These are phyloP conservation scores for Motacilla alba DNA, from an alignment of 2,113 vertebrate genomes.

Conservation along the genomic window DNA sequence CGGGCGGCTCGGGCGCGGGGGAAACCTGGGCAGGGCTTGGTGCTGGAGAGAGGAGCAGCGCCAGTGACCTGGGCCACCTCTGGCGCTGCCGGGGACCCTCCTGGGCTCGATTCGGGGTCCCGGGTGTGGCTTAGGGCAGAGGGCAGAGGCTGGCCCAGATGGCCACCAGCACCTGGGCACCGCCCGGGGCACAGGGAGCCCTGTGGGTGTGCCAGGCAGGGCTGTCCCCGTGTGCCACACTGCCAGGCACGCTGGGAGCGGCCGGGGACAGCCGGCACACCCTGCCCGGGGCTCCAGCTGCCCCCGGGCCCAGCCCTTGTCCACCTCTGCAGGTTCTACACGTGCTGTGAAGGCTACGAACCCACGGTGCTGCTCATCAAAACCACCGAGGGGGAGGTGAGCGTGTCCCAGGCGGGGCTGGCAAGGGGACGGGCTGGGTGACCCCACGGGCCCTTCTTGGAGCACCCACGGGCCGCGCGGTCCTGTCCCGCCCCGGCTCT, in stretches of 20 bases:
- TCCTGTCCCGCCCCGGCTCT: background rate
- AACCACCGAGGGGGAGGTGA: background rate
- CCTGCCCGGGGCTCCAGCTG: background rate
- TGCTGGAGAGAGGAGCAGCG: background rate
- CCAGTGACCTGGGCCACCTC: background rate
- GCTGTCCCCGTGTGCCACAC: background rate
- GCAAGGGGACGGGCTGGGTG: background rate
- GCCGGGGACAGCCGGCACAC: background rate
- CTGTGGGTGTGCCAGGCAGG: background rate
- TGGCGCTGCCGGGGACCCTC: background rate
- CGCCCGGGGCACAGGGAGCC: accelerated
- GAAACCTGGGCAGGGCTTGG: background rate
- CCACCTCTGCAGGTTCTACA: background rate
- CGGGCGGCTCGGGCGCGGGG: background rate
- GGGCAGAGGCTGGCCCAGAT: background rate
- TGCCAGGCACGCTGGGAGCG: accelerated
- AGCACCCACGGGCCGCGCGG: background rate
- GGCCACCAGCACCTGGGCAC: background rate
- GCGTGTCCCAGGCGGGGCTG: background rate
- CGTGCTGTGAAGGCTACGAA: background rate
- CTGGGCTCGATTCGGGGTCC: accelerated
- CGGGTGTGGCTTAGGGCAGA: background rate
- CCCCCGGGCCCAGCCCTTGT: background rate
- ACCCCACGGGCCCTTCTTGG: background rate
- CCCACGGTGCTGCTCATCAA: background rate